phyloP scores from a whole-genome alignment of 2,888 invertebrate genomes.

The Eudasyphora cyanicolor region DNA sequence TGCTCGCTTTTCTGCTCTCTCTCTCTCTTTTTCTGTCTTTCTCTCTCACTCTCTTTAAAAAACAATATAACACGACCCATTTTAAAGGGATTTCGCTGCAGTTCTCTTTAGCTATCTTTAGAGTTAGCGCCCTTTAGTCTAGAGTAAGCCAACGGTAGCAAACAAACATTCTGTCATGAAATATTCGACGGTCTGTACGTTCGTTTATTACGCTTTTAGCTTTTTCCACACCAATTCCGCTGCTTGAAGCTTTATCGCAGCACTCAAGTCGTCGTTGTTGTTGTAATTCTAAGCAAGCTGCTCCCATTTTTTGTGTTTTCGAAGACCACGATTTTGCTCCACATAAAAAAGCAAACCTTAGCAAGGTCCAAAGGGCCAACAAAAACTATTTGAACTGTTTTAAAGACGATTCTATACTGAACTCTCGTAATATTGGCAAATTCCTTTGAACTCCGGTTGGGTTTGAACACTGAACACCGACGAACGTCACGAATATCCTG shows the following conservation, averaged over 20 bases:
- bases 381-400: constrained; percentile 47
- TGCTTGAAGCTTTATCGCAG: too few species aligned
- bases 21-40: not conserved
- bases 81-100: constrained; percentile 21
- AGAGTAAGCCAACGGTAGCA: not conserved
- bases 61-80: constrained; percentile 33
- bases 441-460: constrained; percentile 55
- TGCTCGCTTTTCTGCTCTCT: not conserved
- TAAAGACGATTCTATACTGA: constrained; percentile 58
- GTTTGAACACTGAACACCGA: not conserved
- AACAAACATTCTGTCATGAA: not conserved
- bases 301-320: not conserved
- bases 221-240: not conserved
- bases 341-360: not conserved
- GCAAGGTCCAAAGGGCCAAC: not conserved
- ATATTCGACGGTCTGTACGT: not conserved
- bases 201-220: not conserved
- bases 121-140: constrained; percentile 61
- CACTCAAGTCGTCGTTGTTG: not conserved
- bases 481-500: not conserved
- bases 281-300: not conserved
- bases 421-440: constrained; percentile 44
- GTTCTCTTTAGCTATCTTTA: constrained; percentile 26
- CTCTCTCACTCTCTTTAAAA: not conserved
- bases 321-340: not conserved